These are phyloP conservation scores for Petroica traversi DNA, from an alignment of 2,113 vertebrate genomes.

Conservation along the genomic window DNA sequence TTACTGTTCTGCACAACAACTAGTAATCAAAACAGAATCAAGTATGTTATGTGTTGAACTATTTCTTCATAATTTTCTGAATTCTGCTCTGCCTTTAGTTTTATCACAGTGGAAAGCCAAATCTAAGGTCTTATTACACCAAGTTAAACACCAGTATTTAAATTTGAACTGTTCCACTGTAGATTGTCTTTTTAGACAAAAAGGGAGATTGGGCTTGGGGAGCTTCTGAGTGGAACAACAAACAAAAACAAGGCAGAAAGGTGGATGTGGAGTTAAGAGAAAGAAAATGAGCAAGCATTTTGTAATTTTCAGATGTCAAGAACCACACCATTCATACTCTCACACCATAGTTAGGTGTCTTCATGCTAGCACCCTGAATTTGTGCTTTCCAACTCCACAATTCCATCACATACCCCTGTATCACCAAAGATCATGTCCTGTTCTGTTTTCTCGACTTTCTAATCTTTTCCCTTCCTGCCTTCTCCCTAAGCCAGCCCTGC, in stretches of 20 bases:
- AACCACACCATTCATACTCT: background rate
- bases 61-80: background rate
- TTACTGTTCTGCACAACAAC: background rate
- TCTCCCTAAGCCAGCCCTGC: background rate
- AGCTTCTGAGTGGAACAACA: background rate
- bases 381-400: background rate
- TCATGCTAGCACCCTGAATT: background rate
- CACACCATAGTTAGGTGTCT: fast-evolving
- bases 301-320: background rate
- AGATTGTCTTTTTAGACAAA: background rate
- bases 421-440: background rate
- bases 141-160: background rate
- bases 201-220: background rate
- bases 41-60: background rate
- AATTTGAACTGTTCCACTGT: background rate
- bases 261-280: background rate
- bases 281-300: background rate
- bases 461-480: background rate
- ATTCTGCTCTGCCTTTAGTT: background rate
- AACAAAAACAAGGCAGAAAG: background rate
- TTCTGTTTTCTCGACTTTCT: background rate
- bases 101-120: background rate
- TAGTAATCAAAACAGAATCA: background rate
- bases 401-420: background rate
- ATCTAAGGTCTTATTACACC: background rate